Evolutionary conservation across 2,797 vertebrate genomes (phyloP), one percentile per base, ranked within the genome.

Genomic region (Tenualosa thibaudeaui): DNA sequence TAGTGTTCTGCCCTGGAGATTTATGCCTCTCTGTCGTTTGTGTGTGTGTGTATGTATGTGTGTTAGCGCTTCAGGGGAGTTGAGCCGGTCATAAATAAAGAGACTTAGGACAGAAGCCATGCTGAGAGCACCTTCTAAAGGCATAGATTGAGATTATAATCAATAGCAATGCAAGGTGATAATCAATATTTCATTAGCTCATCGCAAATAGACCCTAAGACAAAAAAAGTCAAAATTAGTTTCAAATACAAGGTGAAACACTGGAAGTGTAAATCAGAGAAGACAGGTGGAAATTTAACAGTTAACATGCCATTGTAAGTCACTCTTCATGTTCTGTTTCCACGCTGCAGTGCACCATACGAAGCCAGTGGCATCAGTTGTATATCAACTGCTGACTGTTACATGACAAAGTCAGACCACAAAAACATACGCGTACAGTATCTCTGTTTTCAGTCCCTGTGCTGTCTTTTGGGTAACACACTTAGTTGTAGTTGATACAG

Each of bases 111-210:
- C 31, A 40, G 10, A 75, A 12, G 37, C 68, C 15, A 19, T 5
- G 68, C 68, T 37, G 13, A 75, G 68, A 40, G 3, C 5, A 40
- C 15, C 3, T 75, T 75, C 15, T 43, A 17, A 75, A 75, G 31
- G 31, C 37, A 15, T 75, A 40, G 31, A 75, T 40, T 31, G 15
- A 3, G 68, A 75, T 43, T 17, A 75, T 43, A 75, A 75, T 75
- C 68, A 75, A 75, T 75, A 43, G 17, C 37, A 13, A 13, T 31
- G 10, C 31, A 6, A 19, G 68, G 3, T 75, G 31, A 17, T 40
- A 43, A 75, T 75, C 68, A 75, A 75, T 75, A 75, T 15, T 75
- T 75, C 68, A 75, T 75, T 40, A 75, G 68, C 68, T 75, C 37
- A 40, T 75, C 31, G 1, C 68, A 17, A 75, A 40, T 40, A 37